Evolutionary conservation across 2,113 vertebrate species (phyloP).

Genomic region (Callionymus lyra): DNA sequence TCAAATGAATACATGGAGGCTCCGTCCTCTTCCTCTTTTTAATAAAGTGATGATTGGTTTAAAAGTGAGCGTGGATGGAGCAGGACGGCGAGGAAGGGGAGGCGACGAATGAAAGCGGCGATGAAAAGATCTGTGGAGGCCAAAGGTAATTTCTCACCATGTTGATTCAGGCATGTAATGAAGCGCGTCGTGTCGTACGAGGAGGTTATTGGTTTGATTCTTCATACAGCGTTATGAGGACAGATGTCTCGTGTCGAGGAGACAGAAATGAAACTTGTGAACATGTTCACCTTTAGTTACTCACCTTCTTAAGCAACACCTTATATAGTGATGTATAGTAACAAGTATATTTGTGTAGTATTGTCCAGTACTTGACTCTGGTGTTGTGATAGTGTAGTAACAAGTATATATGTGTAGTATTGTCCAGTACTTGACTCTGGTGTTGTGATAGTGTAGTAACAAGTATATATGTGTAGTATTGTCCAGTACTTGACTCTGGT

Average conservation of each 20-base stretch:
- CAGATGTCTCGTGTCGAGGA: slow-evolving; percentile 14
- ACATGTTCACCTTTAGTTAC: no score
- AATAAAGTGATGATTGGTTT: slow-evolving; percentile 50
- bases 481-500: no score
- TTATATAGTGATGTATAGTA: no score
- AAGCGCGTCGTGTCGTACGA: slow-evolving; percentile 25
- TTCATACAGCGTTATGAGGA: slow-evolving; percentile 15
- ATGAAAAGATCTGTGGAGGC: slow-evolving; percentile 33
- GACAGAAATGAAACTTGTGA: slow-evolving; percentile 6
- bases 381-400: no score
- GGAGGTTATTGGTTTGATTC: slow-evolving; percentile 38
- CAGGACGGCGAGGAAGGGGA: slow-evolving; percentile 6
- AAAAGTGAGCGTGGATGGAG: slow-evolving; percentile 36
- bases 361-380: no score
- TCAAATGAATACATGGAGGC: slow-evolving; percentile 56
- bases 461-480: no score
- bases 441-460: no score
- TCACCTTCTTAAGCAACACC: no score
- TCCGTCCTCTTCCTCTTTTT: slow-evolving; percentile 30
- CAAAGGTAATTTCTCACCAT: slow-evolving; percentile 48
- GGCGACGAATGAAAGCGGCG: slow-evolving; percentile 3
- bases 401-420: no score
- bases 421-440: no score
- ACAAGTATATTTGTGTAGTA: no score
- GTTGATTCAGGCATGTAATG: slow-evolving; percentile 45